Evolutionary conservation across 2,797 vertebrate genomes (phyloP), one percentile per base, ranked within the genome.

Genomic region (Neopelma chrysocephalum): DNA sequence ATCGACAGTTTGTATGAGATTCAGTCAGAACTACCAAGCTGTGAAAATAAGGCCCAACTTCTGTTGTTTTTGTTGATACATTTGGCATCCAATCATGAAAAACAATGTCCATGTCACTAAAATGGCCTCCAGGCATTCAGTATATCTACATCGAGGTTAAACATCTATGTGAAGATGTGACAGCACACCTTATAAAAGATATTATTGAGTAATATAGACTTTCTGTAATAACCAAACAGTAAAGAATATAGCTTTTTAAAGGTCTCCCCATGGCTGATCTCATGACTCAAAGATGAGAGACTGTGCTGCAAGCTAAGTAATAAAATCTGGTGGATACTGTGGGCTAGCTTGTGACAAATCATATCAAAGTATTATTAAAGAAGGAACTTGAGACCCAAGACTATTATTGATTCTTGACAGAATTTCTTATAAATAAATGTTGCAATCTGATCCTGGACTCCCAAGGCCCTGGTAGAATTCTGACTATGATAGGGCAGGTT

Each of bases 321-420:
- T 99, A 99, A 98, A 99, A 98, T 98, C 98, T 98, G 96, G 97
- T 98, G 97, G 98, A 98, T 98, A 98, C 98, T 98, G 97, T 98
- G 97, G 98, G 98, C 98, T 98, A 98, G 98, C 98, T 98, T 98
- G 98, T 99, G 98, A 99, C 98, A 98, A 98, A 98, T 98, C 98
- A 98, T 99, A 98, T 99, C 98, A 98, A 98, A 98, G 98, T 98
- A 98, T 98, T 98, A 98, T 99, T 99, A 99, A 98, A 99, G 98
- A 98, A 98, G 98, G 98, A 98, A 98, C 98, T 98, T 97, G 98
- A 98, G 98, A 98, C 98, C 98, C 98, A 97, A 98, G 98, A 98
- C 98, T 98, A 98, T 98, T 99, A 99, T 98, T 99, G 98, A 99
- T 98, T 98, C 98, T 98, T 98, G 98, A 98, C 98, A 98, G 98